Evolutionary conservation across 2,113 vertebrate genomes (phyloP), one percentile per base, ranked within the genome.

Genomic region (Siphamia tubifer): DNA sequence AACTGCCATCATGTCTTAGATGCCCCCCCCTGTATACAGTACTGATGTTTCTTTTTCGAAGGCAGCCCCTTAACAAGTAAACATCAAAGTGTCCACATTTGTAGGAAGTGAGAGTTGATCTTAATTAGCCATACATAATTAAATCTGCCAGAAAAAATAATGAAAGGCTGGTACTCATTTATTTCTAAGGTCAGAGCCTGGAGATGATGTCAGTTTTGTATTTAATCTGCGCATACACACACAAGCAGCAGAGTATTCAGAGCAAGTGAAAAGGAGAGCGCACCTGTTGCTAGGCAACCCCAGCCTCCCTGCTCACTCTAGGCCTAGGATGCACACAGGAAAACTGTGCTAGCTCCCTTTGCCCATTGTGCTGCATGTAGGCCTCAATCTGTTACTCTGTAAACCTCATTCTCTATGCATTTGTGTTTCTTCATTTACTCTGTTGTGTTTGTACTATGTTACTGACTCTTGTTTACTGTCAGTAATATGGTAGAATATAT

Each of bases 201-300:
- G 27, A 58, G 47, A 68, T 72, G 52, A 74, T 67, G 64, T 68
- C 54, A 32, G 47, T 66, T 34, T 55, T 67, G 51, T 45, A 43
- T 49, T 72, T 64, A 47, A 52, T 53, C 43, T 12, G 13, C 52
- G 30, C 19, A 3, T 23, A 61, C 17, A 42, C 62, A 20, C 48
- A 62, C 17, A 68, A 58, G 60, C 57, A 2, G 53, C 34, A 60
- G 39, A 70, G 80, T 48, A 56, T 81, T 82, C 68, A 73, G 72
- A 85, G 74, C 79, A 40, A 84, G 76, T 81, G 68, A 83, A 89
- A 86, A 87, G 81, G 74, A 89, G 78, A 79, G 78, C 32, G 47
- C 70, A 90, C 87, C 79, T 91, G 90, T 93, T 92, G 89, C 90
- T 89, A 90, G 81, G 92, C 89, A 93, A 91, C 90, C 67, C 52